phyloP scores from a whole-genome alignment of 1,140 invertebrate species.

The Fopius arisanus region DNA sequence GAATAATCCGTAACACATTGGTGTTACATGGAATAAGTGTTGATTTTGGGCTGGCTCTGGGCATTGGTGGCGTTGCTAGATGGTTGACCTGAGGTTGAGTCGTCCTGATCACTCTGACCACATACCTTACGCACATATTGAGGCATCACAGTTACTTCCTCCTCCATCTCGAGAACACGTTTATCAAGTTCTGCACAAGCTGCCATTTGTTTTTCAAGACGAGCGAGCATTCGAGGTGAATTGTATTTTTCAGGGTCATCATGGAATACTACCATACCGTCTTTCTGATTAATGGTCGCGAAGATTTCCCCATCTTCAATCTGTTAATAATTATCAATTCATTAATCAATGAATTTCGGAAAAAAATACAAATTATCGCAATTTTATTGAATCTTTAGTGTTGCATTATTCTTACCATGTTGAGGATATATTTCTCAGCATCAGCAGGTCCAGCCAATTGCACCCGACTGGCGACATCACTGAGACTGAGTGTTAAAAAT shows the following conservation, averaged over 20 bases:
- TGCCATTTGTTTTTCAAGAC: constrained; percentile 88
- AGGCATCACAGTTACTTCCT: constrained; percentile 91
- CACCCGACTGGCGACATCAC: constrained; percentile 92
- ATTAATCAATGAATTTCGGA: constrained; percentile 14
- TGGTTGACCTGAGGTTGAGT: constrained; percentile 66
- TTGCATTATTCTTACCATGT: constrained; percentile 76
- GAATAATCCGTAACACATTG: constrained; percentile 44
- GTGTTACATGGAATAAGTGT: constrained; percentile 62
- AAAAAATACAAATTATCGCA: too few species aligned
- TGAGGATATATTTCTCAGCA: constrained; percentile 93
- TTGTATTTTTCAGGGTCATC: constrained; percentile 97
- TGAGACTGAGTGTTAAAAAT: constrained; percentile 92
- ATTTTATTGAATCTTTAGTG: too few species aligned
- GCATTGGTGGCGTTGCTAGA: constrained; percentile 64
- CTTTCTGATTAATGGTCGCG: constrained; percentile 96
- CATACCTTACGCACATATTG: constrained; percentile 81
- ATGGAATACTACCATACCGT: constrained; percentile 97
- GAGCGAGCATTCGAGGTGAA: constrained; percentile 83
- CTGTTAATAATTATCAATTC: constrained; percentile 64
- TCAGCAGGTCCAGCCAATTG: constrained; percentile 83
- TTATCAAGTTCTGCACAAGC: constrained; percentile 86
- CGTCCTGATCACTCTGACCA: constrained; percentile 70
- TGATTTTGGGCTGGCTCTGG: constrained; percentile 59
- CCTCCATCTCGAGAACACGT: constrained; percentile 90
- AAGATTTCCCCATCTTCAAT: constrained; percentile 97